Conservation (phyloP, 1,140 invertebrate species). For the Papilio machaon region DNA sequence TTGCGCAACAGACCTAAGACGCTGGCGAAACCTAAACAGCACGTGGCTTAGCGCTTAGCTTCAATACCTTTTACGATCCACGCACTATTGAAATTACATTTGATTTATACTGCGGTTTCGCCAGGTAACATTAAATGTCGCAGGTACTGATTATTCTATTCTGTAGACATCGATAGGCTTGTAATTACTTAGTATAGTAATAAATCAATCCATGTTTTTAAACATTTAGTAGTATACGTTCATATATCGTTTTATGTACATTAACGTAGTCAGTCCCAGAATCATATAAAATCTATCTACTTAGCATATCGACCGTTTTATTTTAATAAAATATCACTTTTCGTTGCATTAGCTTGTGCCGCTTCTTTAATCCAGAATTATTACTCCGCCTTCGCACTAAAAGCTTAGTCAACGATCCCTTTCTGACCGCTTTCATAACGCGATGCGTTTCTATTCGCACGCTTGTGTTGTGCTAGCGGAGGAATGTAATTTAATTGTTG, state of each 20-base stretch:
- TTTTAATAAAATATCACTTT: conserved; percentile 13
- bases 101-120: neutral
- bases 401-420: conserved; percentile 51
- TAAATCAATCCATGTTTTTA: too few species aligned
- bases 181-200: neutral
- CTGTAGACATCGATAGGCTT: neutral
- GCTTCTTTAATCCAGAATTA: conserved; percentile 28
- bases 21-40: conserved; percentile 8
- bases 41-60: neutral
- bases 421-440: conserved; percentile 49
- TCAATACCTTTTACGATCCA: neutral
- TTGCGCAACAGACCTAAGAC: neutral
- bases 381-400: conserved; percentile 47
- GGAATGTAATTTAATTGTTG: conserved; percentile 57
- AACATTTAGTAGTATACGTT: too few species aligned
- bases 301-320: neutral
- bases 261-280: neutral
- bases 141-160: neutral
- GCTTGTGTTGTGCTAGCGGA: conserved; percentile 42
- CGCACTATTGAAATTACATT: conserved; percentile 4
- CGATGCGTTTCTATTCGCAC: conserved; percentile 42
- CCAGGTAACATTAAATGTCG: neutral
- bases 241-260: too few species aligned
- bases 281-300: neutral
- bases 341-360: conserved; percentile 9